Evolutionary conservation across 2,797 vertebrate species (phyloP), one percentile per base, ranked within the genome.

Genomic region (Acanthurus lineatus): DNA sequence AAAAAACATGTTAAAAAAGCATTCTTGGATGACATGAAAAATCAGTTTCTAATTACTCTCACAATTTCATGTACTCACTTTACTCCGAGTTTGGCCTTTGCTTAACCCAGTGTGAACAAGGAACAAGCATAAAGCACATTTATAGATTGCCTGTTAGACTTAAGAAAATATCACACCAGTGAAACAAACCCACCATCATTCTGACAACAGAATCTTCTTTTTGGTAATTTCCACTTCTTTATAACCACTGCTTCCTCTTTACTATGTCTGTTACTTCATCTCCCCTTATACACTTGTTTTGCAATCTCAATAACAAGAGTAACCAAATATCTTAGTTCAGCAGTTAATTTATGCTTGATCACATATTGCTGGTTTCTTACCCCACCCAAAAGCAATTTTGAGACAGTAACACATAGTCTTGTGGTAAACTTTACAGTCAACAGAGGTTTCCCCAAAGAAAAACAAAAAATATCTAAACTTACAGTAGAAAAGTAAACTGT

Each of bases 251-350:
- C 32, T 32, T 35, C 32, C 82, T 82, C 81, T 79, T 86, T 38
- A 67, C 22, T 19, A 12, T 25, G n/a, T 32, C 3, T n/a, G 51
- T 86, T 69, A 69, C 74, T 67, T 65, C 47, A 86, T 57, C 54
- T 44, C 4, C 14, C 3, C 15, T 15, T 8, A 19, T 40, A 57
- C 15, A 70, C 61, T 14, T 52, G 47, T 81, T 85, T 44, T 69
- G 72, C 19, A 83, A 82, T 20, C 32, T 64, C 6, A 12, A 32
- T 32, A 15, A 51, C 17, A 28, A 49, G 10, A 14, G 4, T 10
- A 16, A 54, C 38, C 8, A 58, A 16, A 17, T 35, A 49, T 11
- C 32, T 73, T 28, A 3, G 9, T 14, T 3, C 45, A 15, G 16
- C 45, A 15, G 11, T 47, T 11, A 16, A 11, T 47, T 16, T 47